These are phyloP conservation scores for Acrobeloides nanus DNA, from an alignment of 2,888 invertebrate species.

Conservation along the genomic window DNA sequence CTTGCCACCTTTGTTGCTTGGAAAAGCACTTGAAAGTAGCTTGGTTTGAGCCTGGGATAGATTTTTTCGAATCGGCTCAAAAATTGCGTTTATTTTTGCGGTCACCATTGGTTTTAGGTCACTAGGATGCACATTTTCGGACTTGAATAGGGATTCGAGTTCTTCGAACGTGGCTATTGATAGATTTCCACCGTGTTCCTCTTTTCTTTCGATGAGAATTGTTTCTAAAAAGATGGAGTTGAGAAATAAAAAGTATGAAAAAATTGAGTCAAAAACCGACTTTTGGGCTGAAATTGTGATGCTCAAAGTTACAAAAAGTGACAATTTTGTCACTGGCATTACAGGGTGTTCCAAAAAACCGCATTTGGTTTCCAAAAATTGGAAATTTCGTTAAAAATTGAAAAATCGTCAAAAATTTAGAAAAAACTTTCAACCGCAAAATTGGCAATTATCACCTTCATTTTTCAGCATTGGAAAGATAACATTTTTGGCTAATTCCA, in stretches of 20 bases:
- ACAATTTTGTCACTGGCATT: no score
- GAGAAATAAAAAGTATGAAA: neutral
- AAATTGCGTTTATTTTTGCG: no score
- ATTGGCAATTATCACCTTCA: conserved; percentile 3
- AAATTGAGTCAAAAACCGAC: neutral
- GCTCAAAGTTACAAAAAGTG: no score
- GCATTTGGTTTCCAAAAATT: conserved; percentile 6
- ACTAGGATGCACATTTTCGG: conserved; percentile 75
- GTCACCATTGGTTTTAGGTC: conserved; percentile 79
- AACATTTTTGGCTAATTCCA: conserved; percentile 33
- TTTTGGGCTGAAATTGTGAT: conserved; percentile 13
- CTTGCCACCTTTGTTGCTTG: no score
- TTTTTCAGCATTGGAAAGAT: conserved; percentile 35
- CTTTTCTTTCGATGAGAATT: conserved; percentile 40
- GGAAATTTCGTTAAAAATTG: no score
- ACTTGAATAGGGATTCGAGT: conserved; percentile 74
- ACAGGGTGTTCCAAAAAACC: no score
- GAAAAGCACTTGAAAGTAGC: no score
- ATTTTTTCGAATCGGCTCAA: no score
- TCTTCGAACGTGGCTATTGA: conserved; percentile 67
- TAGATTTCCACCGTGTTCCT: conserved; percentile 72
- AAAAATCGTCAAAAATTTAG: no score
- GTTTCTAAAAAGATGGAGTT: conserved; percentile 14
- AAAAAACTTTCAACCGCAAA: conserved; percentile 1
- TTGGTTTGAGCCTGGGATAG: no score